A percentile compares a stretch with the other conserved stretches of the same genome.
phyloP scores from a whole-genome alignment of 2,888 invertebrate species.

The Teleiodes luculella region DNA sequence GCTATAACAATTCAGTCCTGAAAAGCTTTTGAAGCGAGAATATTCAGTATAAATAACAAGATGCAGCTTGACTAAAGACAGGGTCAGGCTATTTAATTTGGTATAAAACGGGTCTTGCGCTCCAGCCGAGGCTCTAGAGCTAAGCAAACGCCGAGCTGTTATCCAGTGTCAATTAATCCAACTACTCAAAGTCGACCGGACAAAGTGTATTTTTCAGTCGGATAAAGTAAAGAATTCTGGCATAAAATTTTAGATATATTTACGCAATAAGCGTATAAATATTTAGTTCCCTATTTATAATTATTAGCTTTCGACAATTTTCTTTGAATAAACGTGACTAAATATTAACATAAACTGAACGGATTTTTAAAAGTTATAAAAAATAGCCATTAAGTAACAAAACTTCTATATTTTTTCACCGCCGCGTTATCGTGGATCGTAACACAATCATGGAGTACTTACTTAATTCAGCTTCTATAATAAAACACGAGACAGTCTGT shows the following conservation, averaged over 20 bases:
- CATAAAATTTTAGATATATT: background rate
- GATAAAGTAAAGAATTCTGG: too few species aligned
- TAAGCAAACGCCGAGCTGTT: slow-evolving; percentile 52
- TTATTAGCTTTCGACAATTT: background rate
- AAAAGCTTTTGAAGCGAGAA: background rate
- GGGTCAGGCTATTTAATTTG: slow-evolving; percentile 35
- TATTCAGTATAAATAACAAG: slow-evolving; percentile 2
- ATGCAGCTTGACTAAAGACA: slow-evolving; percentile 2
- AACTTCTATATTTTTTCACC: too few species aligned
- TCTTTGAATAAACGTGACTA: too few species aligned
- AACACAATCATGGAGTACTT: slow-evolving; percentile 50
- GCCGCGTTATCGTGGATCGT: slow-evolving; percentile 31
- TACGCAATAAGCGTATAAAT: background rate
- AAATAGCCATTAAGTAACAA: too few species aligned
- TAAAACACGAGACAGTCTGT: slow-evolving; percentile 67
- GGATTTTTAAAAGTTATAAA: background rate
- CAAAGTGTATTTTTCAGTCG: slow-evolving; percentile 15
- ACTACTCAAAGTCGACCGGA: slow-evolving; percentile 20
- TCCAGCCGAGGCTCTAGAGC: slow-evolving; percentile 33
- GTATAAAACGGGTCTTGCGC: slow-evolving; percentile 29
- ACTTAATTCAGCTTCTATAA: slow-evolving; percentile 69
- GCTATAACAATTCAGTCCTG: background rate
- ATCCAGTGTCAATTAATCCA: slow-evolving; percentile 50
- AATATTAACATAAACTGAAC: too few species aligned
- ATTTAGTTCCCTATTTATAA: too few species aligned